Evolutionary conservation across 1,140 invertebrate species (phyloP).

Genomic region (Grapholita molesta): DNA sequence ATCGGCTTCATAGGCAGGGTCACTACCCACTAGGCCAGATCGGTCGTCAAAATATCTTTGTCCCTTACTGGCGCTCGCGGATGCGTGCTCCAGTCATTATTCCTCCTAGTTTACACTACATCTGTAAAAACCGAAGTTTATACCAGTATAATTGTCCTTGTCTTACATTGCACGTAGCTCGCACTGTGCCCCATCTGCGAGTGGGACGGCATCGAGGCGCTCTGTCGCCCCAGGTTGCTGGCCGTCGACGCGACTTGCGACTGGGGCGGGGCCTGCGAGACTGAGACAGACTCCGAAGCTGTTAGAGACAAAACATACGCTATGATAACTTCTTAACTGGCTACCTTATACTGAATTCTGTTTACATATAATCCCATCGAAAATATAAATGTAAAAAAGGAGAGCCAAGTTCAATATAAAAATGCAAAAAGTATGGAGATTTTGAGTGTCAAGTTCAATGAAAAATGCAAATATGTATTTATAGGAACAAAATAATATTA

Average conservation of each 20-base stretch:
- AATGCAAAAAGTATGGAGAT: too few relatives aligned
- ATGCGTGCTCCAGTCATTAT: too few relatives aligned
- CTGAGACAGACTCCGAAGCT: constrained; percentile 33
- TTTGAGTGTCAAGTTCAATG: too few relatives aligned
- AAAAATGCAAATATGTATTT: too few relatives aligned
- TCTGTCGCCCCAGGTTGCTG: constrained; percentile 34
- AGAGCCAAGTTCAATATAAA: too few relatives aligned
- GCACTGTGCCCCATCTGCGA: constrained; percentile 65
- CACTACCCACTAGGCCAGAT: too few relatives aligned
- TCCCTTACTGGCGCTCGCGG: too few relatives aligned
- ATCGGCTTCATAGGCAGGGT: too few relatives aligned
- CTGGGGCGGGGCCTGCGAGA: constrained; percentile 24
- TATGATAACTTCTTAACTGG: constrained; percentile 34
- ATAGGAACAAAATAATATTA: too few relatives aligned
- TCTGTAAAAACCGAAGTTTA: background rate
- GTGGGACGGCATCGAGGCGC: constrained; percentile 35
- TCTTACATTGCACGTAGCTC: constrained; percentile 72
- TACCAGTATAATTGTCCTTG: background rate
- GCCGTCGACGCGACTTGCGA: constrained; percentile 38
- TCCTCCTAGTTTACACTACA: background rate
- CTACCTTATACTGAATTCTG: background rate
- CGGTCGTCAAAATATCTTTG: too few relatives aligned
- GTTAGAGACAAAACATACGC: constrained; percentile 19
- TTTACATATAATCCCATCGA: too few relatives aligned
- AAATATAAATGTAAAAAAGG: too few relatives aligned